Base-by-base conservation (phyloP, 2,888 invertebrate genomes). In the Aphelenchoides bicaudatus region DNA sequence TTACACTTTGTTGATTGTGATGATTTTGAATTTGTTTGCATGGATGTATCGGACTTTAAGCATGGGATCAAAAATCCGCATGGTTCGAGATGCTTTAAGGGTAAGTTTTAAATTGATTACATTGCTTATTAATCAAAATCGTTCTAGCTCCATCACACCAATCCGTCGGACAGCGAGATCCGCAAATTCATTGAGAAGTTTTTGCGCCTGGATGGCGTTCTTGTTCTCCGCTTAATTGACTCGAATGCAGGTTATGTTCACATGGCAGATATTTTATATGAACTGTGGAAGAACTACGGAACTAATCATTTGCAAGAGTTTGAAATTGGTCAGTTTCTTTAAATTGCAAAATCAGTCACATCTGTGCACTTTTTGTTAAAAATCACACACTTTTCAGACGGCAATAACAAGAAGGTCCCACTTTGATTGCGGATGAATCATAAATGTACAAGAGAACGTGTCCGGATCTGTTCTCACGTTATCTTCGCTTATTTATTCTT, bases 171-270 rank as follows among this genome's bases (percentile, higher is more conserved):
- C n/a, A 28, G 30, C n/a, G 43, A 55, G 10, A 39, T 63, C 21
- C 46, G 59, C 25, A 59, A 56, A n/a, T 78, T 78, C 60, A 62
- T 67, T 25, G 43, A 56, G 3, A 49, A 65, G 19, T 59, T 67
- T 30, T 63, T 78, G 51, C 67, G 68, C 43, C 65, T 56, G 31
- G 78, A 79, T 51, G 78, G 77, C 25, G 63, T 75, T 19, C 58
- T 67, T 23, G 48, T 78, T 30, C 56, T 75, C 4, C 68, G 73
- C 29, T 59, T 78, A 29, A 63, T 78, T 29, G 65, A 70, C 43
- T 68, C 72, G 21, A 78, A 79, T 57, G 68, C 70, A 16, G 71
- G 71, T 31, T 66, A 73, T 50, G 52, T 71, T 3, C 61, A 72
- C 51, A 71, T 72, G 59, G 53, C 71, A n/a, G 65, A 71, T 48